Base-by-base conservation (phyloP, 1,140 invertebrate genomes). In the Xylocopa sonorina region DNA sequence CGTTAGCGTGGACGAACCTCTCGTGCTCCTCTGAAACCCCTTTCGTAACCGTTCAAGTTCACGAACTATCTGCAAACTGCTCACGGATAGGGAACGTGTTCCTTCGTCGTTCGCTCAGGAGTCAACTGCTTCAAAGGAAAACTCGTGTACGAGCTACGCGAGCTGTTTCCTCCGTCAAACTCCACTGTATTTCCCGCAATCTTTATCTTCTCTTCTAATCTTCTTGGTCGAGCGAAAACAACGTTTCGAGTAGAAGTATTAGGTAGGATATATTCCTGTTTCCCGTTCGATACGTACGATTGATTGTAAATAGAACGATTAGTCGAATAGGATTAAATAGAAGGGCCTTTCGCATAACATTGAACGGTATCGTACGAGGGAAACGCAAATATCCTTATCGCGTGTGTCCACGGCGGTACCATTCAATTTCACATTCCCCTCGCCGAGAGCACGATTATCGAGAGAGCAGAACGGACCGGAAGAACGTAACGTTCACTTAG, bases 61-160 rank as follows among this genome's bases (percentile, higher is more conserved):
- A 32, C 66, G 9, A 77, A 77, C 64, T 77, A 69, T 77, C 66
- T 32, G 66, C 41, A 69, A 77, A 77, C 74, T 69, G 64, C 43
- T 69, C 51, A 46, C n/a, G 41, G 46, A 69, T 29, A 9, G 43
- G 10, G 41, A 55, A 69, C 74, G 64, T 58, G 73, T 75, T 75
- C 50, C 50, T 66, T 55, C 55, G 55, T 21, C 32, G 51, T 48
- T 57, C 18, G 41, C 53, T 60, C 18, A 29, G 16, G 38, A 77
- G 66, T 77, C 74, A 53, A 48, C 64, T 48, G 24, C 32, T 29
- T 77, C 74, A 58, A 77, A 69, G 74, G 43, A 67, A 38, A 69
- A 46, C 51, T 76, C 41, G n/a, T 1, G 53, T 34, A 38, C 64
- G 16, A 43, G 41, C 41, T 27, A 21, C n/a, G n/a, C 43, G 43